Base-by-base conservation (phyloP, 2,888 invertebrate species). In the Brachypalpus laphriformis region DNA sequence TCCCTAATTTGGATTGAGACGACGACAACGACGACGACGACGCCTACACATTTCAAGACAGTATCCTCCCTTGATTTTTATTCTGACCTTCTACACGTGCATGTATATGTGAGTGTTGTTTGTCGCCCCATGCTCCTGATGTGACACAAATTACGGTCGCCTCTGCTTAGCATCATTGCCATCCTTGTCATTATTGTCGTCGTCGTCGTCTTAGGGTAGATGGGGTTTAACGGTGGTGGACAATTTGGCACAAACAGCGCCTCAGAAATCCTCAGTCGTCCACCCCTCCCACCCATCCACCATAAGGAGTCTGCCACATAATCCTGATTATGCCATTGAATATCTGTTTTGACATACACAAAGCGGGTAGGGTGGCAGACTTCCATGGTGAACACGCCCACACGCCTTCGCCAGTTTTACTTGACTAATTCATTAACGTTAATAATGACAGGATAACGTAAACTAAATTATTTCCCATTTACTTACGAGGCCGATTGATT, bases 371-470 rank as follows among this genome's bases (percentile, higher is more conserved):
- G 4, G 3, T 18, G 49, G 28, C 7, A 42, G 8, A n/a, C 61
- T 31, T 66, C 9, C 11, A 31, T 54, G 14, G 40, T 14, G 37
- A 61, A 40, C 51, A 47, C 70, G 57, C 72, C 78, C 6, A 56
- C 63, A 49, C 61, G 68, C 59, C 72, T 22, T 9, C 34, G 4
- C 42, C 34, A 22, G 31, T 28, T 63, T 54, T 66, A 42, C 78
- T 75, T 80, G 74, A 83, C 80, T 83, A 80, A 85, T 85, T 81
- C 81, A 81, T 85, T 85, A 71, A 71, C 75, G 61, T 81, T 56
- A 54, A 85, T 63, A 85, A 76, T 56, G 75, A 81, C 75, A 85
- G 66, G 76, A 66, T 71, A 85, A 81, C 61, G 71, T 47, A 59
- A 76, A 47, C 59, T 37, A 71, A 85, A 70, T 81, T 71, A 47